Evolutionary conservation across 2,113 vertebrate species (phyloP), one percentile per base, ranked within the genome.

Genomic region (Piprites chloris): DNA sequence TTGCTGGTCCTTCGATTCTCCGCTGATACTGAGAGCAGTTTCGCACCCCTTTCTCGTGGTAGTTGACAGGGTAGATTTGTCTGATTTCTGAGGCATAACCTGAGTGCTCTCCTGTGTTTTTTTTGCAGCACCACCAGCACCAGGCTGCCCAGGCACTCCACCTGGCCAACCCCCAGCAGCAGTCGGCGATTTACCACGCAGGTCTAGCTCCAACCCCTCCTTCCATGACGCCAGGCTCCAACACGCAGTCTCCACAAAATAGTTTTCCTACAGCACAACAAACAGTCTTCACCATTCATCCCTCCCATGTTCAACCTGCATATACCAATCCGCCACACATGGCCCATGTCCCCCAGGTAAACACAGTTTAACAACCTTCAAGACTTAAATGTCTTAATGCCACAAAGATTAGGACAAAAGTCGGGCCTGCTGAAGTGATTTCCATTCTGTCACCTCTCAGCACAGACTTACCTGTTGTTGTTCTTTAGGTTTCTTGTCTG

Each of bases 311-410:
- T 95, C 99, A 99, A 98, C 99, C 99, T 85, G 98, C 99, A 82
- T 99, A 99, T 97, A 98, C 98, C 96, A 99, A 98, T 95, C 98
- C 98, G 90, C 98, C 98, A 95, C 99, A 99, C 97, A 99, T 99
- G 99, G 99, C 99, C 76, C 99, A 99, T 83, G 97, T 99, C 97
- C 99, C 99, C 97, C 99, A 99, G 99, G 99, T 99, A 98, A 97
- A 98, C 87, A 91, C 80, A 92, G 95, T 93, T 93, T 96, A 95
- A 96, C 96, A 95, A 83, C 91, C 91, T 94, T 94, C 95, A 95
- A 95, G 97, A 96, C 89, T 41, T 92, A 91, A 91, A 94, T 96
- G 96, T 96, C 93, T 90, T 93, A 80, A 90, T 95, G 95, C 75
- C 92, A 91, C 85, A 91, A 72, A 87, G 76, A 72, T 90, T 91